Evolutionary conservation across 2,797 vertebrate species (phyloP).

Genomic region (Neosilurus hyrtlii): DNA sequence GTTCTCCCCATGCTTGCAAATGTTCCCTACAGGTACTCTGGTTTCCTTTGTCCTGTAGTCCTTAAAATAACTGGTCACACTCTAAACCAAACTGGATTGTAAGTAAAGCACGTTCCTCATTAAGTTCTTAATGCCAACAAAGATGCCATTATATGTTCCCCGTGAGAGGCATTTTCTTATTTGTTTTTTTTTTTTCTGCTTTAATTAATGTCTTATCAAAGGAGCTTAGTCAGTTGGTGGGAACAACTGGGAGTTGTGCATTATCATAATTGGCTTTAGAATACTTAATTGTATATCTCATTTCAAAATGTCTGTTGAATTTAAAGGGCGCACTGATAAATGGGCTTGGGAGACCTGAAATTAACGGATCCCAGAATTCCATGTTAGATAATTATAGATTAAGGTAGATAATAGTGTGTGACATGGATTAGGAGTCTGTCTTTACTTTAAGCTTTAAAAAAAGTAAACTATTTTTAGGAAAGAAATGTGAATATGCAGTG

Average conservation of each 20-base stretch:
- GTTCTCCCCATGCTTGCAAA: no score
- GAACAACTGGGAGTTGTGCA: slow-evolving; percentile 23
- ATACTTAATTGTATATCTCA: slow-evolving; percentile 20
- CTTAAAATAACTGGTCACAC: neutral
- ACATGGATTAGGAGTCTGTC: neutral
- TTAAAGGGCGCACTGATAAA: slow-evolving; percentile 3
- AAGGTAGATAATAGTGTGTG: neutral
- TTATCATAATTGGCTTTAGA: slow-evolving; percentile 36
- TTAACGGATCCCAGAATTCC: neutral
- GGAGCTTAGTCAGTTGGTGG: neutral
- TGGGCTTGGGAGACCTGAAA: slow-evolving; percentile 13
- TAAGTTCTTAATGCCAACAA: slow-evolving; percentile 2
- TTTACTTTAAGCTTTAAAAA: neutral
- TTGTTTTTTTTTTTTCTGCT: slow-evolving; percentile 2
- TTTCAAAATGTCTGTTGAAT: slow-evolving; percentile 24
- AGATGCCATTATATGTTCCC: neutral
- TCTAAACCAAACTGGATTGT: neutral
- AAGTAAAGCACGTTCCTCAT: neutral
- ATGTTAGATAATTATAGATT: slow-evolving; percentile 2
- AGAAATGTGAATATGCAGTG: neutral
- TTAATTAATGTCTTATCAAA: slow-evolving; percentile 35
- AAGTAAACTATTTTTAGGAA: neutral
- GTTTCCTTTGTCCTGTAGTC: neutral
- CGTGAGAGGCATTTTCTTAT: neutral
- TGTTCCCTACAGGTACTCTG: no score